Conservation (phyloP, 2,888 invertebrate genomes). For the Hedya salicella region DNA sequence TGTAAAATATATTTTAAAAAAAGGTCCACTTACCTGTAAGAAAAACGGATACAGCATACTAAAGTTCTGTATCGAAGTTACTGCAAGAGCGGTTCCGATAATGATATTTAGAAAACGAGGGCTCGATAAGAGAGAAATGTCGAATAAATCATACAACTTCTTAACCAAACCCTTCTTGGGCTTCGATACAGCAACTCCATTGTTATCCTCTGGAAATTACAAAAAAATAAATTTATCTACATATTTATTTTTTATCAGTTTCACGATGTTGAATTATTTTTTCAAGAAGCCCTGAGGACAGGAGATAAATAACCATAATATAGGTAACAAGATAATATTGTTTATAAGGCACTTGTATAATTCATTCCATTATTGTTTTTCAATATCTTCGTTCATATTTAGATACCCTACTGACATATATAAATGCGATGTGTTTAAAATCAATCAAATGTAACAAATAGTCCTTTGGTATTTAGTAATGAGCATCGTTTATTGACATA, state of each 20-base stretch:
- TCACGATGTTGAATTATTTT: slow-evolving; percentile 9
- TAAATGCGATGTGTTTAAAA: not conserved
- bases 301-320: slow-evolving; percentile 18
- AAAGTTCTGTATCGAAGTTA: slow-evolving; percentile 88
- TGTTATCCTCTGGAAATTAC: slow-evolving; percentile 55
- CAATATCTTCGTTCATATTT: slow-evolving; percentile 9
- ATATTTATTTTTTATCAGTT: slow-evolving; percentile 4
- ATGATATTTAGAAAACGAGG: slow-evolving; percentile 87
- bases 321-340: slow-evolving; percentile 19
- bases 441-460: slow-evolving; percentile 25
- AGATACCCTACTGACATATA: slow-evolving; percentile 15
- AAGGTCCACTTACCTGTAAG: slow-evolving; percentile 75
- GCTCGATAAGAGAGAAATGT: slow-evolving; percentile 86
- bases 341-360: not conserved
- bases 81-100: slow-evolving; percentile 87
- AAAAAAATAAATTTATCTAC: slow-evolving; percentile 26
- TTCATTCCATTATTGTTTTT: slow-evolving; percentile 1
- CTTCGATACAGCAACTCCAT: slow-evolving; percentile 29
- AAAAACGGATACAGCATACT: slow-evolving; percentile 89
- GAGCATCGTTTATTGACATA: slow-evolving; percentile 33
- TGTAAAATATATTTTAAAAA: not conserved
- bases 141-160: slow-evolving; percentile 82
- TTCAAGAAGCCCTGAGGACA: slow-evolving; percentile 1
- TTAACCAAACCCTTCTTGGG: slow-evolving; percentile 56
- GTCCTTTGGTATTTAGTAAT: slow-evolving; percentile 15